Base-by-base conservation (phyloP, 2,113 vertebrate species). In the Labrus mixtus region DNA sequence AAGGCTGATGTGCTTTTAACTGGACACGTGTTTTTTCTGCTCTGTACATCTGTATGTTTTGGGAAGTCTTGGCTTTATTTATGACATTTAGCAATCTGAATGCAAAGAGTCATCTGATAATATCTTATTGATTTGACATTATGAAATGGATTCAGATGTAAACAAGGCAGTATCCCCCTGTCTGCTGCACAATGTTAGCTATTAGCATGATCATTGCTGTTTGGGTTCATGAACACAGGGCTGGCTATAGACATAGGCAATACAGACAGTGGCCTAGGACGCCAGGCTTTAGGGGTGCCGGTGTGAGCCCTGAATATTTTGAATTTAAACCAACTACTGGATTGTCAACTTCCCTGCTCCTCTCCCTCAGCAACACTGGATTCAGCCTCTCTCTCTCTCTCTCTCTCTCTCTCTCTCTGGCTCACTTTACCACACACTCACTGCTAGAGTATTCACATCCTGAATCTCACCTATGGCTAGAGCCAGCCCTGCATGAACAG, bases 1-100 rank as follows among this genome's bases (percentile, higher is more conserved):
- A 54, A 71, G 50, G 62, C 68, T 68, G 58, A 50, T n/a, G 7
- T 60, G 65, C 55, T 87, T 76, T 72, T 58, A 65, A 69, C 59
- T n/a, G 55, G 57, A 45, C 3, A 46, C 25, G 4, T 16, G 8
- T 8, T 51, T 68, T 68, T 61, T 66, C 69, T 75, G 58, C 56
- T 76, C 19, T 61, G 41, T 16, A 46, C 43, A 54, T 59, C 56
- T 68, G 43, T 19, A 65, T 10, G 5, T 73, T 59, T 15, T 8
- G 64, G 53, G 23, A 53, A 4, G 65, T 60, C 6, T 33, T 37
- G 23, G 45, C n/a, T 72, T 75, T 13, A 25, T 29, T 20, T 66
- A 23, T 54, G 10, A 55, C 37, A 45, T 83, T 83, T 16, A 64
- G 37, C 58, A 48, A 37, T 43, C 73, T n/a, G 22, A n/a, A 22